These are phyloP conservation scores for Drosophila trichaetosa DNA, from an alignment of 2,888 invertebrate species.

Conservation along the genomic window DNA sequence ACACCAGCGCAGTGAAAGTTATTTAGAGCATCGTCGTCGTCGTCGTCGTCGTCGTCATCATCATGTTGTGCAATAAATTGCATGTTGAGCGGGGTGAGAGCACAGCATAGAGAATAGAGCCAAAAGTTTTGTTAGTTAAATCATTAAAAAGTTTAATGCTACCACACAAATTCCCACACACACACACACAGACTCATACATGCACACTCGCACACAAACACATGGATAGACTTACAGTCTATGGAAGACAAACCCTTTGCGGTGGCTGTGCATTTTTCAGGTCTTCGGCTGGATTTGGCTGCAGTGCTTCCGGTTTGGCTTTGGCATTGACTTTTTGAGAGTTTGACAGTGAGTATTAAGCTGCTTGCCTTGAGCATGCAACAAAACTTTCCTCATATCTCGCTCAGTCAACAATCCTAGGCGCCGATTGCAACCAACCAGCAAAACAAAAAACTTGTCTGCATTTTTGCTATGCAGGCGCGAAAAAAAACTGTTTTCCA, in stretches of 20 bases:
- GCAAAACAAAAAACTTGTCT: conserved; percentile 28
- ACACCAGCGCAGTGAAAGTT: conserved; percentile 57
- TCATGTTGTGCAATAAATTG: conserved; percentile 75
- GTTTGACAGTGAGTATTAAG: conserved; percentile 41
- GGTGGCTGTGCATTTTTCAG: conserved; percentile 6
- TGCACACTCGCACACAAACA: conserved; percentile 3
- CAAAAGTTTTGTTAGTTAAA: conserved; percentile 83
- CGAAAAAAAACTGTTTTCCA: neutral
- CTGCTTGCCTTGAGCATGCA: conserved; percentile 32
- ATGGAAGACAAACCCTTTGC: conserved; percentile 7
- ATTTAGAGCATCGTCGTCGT: conserved; percentile 37
- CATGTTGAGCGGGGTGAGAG: conserved; percentile 52
- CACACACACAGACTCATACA: conserved; percentile 9
- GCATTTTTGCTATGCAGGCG: conserved; percentile 29
- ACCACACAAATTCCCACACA: conserved; percentile 56
- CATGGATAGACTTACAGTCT: conserved; percentile 1
- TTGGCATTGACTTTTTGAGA: conserved; percentile 28
- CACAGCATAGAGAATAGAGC: conserved; percentile 79
- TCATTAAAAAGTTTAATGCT: conserved; percentile 84
- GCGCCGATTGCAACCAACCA: conserved; percentile 34
- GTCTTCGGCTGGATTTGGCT: conserved; percentile 31
- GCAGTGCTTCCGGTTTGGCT: conserved; percentile 42
- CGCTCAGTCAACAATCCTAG: conserved; percentile 48
- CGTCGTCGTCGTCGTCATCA: conserved; percentile 28
- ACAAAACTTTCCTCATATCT: conserved; percentile 68